A percentile compares a stretch with the other conserved stretches of the same genome.
phyloP scores from a whole-genome alignment of 2,797 vertebrate species.

The Adrianichthys oophorus region DNA sequence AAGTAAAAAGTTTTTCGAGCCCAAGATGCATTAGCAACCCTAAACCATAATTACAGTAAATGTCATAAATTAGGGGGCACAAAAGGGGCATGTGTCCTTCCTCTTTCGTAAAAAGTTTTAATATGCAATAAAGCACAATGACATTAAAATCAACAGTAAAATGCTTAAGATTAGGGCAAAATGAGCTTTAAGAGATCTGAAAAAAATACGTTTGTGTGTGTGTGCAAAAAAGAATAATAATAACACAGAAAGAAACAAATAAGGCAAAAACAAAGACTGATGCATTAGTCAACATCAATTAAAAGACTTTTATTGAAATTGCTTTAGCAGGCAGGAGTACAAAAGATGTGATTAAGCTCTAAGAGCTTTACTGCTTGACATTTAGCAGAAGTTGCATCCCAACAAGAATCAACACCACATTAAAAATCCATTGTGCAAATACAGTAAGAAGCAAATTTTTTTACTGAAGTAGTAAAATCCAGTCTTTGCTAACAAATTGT shows the following conservation, averaged over 20 bases:
- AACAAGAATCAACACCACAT: constrained; percentile 21
- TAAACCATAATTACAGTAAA: constrained; percentile 24
- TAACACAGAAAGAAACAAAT: background rate
- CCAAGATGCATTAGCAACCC: constrained; percentile 23
- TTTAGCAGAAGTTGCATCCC: constrained; percentile 38
- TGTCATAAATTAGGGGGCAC: constrained; percentile 24
- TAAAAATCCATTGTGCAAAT: constrained; percentile 3
- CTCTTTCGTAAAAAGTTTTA: constrained; percentile 9
- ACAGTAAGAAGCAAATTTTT: background rate
- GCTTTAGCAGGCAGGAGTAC: constrained; percentile 21
- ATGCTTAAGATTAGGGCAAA: background rate
- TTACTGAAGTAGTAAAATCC: background rate
- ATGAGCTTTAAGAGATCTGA: constrained; percentile 6
- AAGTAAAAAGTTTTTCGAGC: constrained; percentile 1
- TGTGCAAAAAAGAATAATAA: background rate
- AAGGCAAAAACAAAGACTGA: constrained; percentile 6
- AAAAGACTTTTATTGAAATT: constrained; percentile 39
- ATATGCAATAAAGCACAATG: constrained; percentile 4
- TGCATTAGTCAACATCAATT: constrained; percentile 20
- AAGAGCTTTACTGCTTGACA: constrained; percentile 42
- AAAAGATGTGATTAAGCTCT: constrained; percentile 23
- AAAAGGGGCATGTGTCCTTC: constrained; percentile 13
- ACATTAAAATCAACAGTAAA: constrained; percentile 1
- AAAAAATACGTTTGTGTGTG: constrained; percentile 3
- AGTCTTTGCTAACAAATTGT: too few species aligned